Conservation (phyloP, 2,888 invertebrate genomes). For the Ectemnius continuus region DNA sequence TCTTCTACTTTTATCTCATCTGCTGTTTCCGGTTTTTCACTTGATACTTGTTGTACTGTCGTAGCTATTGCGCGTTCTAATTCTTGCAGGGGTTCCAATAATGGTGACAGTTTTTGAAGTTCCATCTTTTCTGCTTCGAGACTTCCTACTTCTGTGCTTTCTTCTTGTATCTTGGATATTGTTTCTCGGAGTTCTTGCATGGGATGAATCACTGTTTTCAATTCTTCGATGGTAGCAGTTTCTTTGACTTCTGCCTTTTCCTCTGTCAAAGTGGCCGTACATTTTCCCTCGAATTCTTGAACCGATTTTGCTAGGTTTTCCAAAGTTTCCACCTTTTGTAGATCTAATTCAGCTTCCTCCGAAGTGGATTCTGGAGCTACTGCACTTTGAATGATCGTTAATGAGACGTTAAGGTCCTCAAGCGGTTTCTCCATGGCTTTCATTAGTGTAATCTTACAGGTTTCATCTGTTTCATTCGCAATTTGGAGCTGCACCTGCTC, state of each 20-base stretch:
- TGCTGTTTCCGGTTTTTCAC: slow-evolving; percentile 22
- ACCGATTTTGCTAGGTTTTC: slow-evolving; percentile 73
- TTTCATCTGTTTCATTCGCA: slow-evolving; percentile 36
- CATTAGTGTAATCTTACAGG: not conserved
- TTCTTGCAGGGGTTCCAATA: slow-evolving; percentile 47
- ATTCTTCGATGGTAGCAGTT: slow-evolving; percentile 21
- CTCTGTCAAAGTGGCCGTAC: slow-evolving; percentile 16
- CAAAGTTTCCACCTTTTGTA: slow-evolving; percentile 58
- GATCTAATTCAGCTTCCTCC: slow-evolving; percentile 31
- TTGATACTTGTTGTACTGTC: slow-evolving; percentile 32
- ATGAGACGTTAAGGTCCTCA: slow-evolving; percentile 34
- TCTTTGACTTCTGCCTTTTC: slow-evolving; percentile 1
- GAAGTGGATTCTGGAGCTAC: not conserved
- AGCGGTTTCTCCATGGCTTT: slow-evolving; percentile 38
- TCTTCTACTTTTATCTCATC: slow-evolving; percentile 30
- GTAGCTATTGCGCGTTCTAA: slow-evolving; percentile 37
- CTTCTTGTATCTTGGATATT: slow-evolving; percentile 46
- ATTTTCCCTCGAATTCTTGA: slow-evolving; percentile 37
- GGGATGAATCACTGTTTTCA: slow-evolving; percentile 48
- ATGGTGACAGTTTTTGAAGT: slow-evolving; percentile 24
- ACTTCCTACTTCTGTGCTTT: slow-evolving; percentile 14
- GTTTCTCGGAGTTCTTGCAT: slow-evolving; percentile 42
- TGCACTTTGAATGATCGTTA: slow-evolving; percentile 35
- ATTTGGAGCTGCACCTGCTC: slow-evolving; percentile 60
- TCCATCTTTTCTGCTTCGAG: slow-evolving; percentile 16